phyloP scores from a whole-genome alignment of 2,888 invertebrate species.

The Andrena bucephala region DNA sequence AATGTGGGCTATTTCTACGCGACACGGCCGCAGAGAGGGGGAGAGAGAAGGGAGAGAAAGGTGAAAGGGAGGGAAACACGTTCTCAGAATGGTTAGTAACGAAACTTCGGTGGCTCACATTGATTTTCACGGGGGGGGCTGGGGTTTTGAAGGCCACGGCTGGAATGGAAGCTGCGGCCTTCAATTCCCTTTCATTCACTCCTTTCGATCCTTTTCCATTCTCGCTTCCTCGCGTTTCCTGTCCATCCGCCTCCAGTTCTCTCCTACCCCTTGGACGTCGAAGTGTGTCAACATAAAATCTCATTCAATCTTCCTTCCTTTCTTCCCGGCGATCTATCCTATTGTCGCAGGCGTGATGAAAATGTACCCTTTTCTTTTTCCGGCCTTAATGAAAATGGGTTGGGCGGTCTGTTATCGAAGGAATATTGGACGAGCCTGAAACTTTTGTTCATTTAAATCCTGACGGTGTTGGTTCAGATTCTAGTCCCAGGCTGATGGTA shows the following conservation, averaged over 20 bases:
- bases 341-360: slow-evolving; percentile 7
- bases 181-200: slow-evolving; percentile 73
- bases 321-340: slow-evolving; percentile 15
- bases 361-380: slow-evolving; percentile 11
- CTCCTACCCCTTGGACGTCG: not conserved
- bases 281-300: slow-evolving; percentile 56
- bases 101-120: slow-evolving; percentile 76
- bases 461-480: not conserved
- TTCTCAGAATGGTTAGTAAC: slow-evolving; percentile 80
- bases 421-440: slow-evolving; percentile 6
- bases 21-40: not conserved
- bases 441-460: not conserved
- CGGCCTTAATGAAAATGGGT: slow-evolving; percentile 18
- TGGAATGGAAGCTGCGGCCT: slow-evolving; percentile 73
- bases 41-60: slow-evolving; percentile 9
- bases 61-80: slow-evolving; percentile 61
- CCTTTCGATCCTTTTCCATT: slow-evolving; percentile 52
- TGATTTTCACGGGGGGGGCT: slow-evolving; percentile 73
- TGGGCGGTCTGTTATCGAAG: not conserved
- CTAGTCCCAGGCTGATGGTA: not conserved
- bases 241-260: not conserved
- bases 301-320: slow-evolving; percentile 42
- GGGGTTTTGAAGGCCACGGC: slow-evolving; percentile 75
- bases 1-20: too few relatives aligned
- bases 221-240: not conserved